Evolutionary conservation across 2,888 invertebrate species (phyloP).

Genomic region (Drosophila testacea): DNA sequence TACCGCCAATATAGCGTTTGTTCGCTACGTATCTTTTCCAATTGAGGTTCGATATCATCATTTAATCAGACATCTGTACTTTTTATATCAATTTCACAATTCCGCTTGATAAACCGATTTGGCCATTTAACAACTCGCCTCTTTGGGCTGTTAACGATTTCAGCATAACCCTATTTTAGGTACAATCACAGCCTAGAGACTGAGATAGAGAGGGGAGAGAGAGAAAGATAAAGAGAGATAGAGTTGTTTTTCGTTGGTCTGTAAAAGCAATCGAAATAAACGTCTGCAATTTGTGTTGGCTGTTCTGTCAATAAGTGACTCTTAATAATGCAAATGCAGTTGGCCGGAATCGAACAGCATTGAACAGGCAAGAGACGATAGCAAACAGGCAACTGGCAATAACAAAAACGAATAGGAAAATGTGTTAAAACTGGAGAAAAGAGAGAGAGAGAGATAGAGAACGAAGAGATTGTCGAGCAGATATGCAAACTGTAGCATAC

Average conservation of each 20-base stretch:
- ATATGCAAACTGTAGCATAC: conserved; percentile 40
- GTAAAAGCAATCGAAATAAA: conserved; percentile 46
- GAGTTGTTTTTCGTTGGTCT: conserved; percentile 11
- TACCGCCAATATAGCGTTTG: too few species aligned
- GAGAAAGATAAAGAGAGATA: not conserved
- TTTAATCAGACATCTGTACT: not conserved
- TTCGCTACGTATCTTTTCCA: too few species aligned
- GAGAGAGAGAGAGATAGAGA: not conserved
- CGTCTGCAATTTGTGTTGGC: conserved; percentile 53
- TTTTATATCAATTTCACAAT: not conserved
- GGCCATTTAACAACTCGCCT: not conserved
- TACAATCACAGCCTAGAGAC: not conserved
- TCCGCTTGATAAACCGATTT: not conserved
- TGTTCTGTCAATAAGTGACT: conserved; percentile 65
- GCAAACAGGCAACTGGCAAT: conserved; percentile 16
- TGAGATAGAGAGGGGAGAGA: not conserved
- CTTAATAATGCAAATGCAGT: conserved; percentile 59
- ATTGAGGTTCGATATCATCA: too few species aligned
- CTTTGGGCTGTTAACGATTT: conserved; percentile 8
- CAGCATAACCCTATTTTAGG: conserved; percentile 4
- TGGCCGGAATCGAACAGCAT: conserved; percentile 13
- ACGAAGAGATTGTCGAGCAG: conserved; percentile 7
- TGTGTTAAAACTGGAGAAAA: conserved; percentile 44
- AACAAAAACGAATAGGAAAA: conserved; percentile 25
- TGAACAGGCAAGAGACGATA: conserved; percentile 27